Conservation (phyloP, 2,888 invertebrate species). For the Isoperla grammatica region DNA sequence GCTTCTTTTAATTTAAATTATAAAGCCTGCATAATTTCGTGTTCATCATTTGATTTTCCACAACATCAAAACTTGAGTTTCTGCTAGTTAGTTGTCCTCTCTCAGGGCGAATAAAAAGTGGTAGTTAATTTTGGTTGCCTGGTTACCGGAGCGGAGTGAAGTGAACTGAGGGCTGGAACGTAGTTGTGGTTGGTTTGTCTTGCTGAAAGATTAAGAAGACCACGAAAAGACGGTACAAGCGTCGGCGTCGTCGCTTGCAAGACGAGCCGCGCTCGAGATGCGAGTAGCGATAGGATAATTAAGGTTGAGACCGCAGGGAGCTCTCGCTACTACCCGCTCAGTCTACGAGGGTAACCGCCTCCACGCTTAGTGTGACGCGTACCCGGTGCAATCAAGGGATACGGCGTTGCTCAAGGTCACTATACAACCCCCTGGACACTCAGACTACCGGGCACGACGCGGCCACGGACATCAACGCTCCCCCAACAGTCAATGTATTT, state of each 20-base stretch:
- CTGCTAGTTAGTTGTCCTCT: conserved; percentile 19
- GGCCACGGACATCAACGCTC: no score
- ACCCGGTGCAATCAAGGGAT: no score
- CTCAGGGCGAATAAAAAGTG: conserved; percentile 21
- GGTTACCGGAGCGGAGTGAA: conserved; percentile 21
- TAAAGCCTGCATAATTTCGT: conserved; percentile 23
- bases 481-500: background rate
- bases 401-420: no score
- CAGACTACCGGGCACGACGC: no score
- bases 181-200: conserved; percentile 28
- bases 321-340: conserved; percentile 1
- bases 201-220: conserved; percentile 28
- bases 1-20: conserved; percentile 18
- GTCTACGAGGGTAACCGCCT: no score
- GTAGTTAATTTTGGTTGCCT: conserved; percentile 26
- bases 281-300: conserved; percentile 29
- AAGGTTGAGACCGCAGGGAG: conserved; percentile 24
- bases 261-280: conserved; percentile 21
- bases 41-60: conserved; percentile 29
- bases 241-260: background rate
- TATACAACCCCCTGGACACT: no score
- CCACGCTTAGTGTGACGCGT: no score
- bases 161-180: conserved; percentile 7
- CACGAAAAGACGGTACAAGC: conserved; percentile 18
- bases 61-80: conserved; percentile 21